These are phyloP conservation scores for Latrodectus elegans DNA, from an alignment of 2,888 invertebrate species.

Conservation along the genomic window DNA sequence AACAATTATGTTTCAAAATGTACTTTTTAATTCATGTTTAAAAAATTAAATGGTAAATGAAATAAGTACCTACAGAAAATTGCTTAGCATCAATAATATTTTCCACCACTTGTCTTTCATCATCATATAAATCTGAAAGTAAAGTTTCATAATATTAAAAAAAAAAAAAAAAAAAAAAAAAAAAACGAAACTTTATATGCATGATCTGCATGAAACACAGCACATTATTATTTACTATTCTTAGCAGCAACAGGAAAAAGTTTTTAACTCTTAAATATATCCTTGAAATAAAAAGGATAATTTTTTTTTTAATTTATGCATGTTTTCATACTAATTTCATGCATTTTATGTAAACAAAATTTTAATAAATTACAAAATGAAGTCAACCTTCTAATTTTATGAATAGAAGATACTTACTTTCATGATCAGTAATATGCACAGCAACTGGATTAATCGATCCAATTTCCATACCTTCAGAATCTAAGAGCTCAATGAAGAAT, in stretches of 20 bases:
- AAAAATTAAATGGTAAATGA: not conserved
- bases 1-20: too few species aligned
- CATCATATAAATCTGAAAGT: constrained; percentile 21
- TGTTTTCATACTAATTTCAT: too few species aligned
- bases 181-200: too few species aligned
- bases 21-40: not conserved
- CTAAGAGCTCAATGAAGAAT: constrained; percentile 10
- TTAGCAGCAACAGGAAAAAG: too few species aligned
- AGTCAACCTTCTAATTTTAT: not conserved
- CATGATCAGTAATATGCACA: constrained; percentile 22
- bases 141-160: not conserved
- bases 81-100: constrained; percentile 22
- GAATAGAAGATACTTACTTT: constrained; percentile 13
- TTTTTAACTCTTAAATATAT: too few species aligned
- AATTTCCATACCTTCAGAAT: constrained; percentile 10
- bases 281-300: too few species aligned
- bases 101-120: constrained; percentile 19
- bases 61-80: constrained; percentile 12
- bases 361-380: not conserved
- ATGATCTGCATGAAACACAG: too few species aligned
- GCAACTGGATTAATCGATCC: constrained; percentile 9
- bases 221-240: too few species aligned
- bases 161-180: too few species aligned
- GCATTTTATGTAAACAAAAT: not conserved
- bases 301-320: too few species aligned